These are phyloP conservation scores for Lamellibrachia columna DNA, from an alignment of 2,888 invertebrate genomes.

Conservation along the genomic window DNA sequence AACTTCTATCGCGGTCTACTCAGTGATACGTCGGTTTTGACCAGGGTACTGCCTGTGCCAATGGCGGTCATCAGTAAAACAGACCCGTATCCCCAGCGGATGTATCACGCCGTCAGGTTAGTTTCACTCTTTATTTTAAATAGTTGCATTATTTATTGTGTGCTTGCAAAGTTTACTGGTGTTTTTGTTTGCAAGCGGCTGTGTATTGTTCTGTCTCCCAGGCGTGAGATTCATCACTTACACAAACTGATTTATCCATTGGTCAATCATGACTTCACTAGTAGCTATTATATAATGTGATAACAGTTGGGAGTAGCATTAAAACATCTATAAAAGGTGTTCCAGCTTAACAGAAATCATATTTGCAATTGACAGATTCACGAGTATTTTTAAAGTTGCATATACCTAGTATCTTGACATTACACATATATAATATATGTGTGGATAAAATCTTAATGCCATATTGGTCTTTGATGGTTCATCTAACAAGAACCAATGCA, in stretches of 20 bases:
- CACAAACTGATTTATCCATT: too few relatives aligned
- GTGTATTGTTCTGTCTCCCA: neutral
- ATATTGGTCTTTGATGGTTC: neutral
- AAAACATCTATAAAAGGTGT: too few relatives aligned
- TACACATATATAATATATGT: neutral
- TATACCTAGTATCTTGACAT: too few relatives aligned
- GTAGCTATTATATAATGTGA: too few relatives aligned
- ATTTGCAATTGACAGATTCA: too few relatives aligned
- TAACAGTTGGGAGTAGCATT: too few relatives aligned
- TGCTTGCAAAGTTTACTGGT: neutral
- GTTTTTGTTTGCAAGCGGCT: neutral
- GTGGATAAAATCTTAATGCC: neutral
- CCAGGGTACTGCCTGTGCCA: neutral
- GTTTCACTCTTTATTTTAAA: neutral
- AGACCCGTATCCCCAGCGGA: conserved; percentile 46
- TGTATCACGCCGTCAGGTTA: conserved; percentile 56
- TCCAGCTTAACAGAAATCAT: too few relatives aligned
- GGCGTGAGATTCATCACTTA: neutral
- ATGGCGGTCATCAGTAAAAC: conserved; percentile 27
- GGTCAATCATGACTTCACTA: too few relatives aligned
- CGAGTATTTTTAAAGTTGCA: too few relatives aligned
- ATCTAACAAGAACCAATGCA: neutral
- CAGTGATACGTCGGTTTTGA: neutral
- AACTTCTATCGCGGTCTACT: conserved; percentile 55
- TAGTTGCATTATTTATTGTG: neutral